Percentiles rank a stretch among this genome's conserved stretches.
Evolutionary conservation across 2,888 invertebrate genomes (phyloP).

Genomic region (Ditylenchus weischeri): DNA sequence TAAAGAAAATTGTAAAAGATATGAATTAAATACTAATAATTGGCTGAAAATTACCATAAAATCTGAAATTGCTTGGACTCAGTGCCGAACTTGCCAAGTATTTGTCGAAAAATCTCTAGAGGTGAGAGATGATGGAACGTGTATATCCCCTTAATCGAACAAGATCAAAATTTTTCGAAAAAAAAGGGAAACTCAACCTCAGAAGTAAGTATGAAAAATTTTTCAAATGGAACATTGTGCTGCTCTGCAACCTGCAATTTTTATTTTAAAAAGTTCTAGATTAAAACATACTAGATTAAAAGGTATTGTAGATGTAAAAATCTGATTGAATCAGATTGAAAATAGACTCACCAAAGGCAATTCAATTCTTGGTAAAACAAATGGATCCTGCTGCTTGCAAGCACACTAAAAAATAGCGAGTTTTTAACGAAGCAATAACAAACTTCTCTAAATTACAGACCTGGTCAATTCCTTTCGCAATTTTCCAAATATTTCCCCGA

Average conservation of each 20-base stretch:
- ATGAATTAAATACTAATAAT: not conserved
- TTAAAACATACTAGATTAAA: too few relatives aligned
- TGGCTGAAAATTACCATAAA: not conserved
- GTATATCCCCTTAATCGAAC: conserved; percentile 68
- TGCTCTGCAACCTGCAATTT: not conserved
- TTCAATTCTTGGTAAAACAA: too few relatives aligned
- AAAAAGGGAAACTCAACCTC: conserved; percentile 47
- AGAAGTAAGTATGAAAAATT: conserved; percentile 33
- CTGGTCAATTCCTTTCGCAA: conserved; percentile 3
- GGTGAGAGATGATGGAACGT: conserved; percentile 79
- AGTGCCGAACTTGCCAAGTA: conserved; percentile 59
- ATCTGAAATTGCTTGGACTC: conserved; percentile 39
- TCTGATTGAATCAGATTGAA: too few relatives aligned
- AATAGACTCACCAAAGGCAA: too few relatives aligned
- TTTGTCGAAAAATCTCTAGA: conserved; percentile 78
- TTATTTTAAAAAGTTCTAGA: too few relatives aligned
- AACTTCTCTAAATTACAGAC: too few relatives aligned
- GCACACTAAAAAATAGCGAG: too few relatives aligned
- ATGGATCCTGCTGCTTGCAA: not conserved
- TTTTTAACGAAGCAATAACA: too few relatives aligned
- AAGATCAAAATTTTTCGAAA: not conserved
- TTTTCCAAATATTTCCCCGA: conserved; percentile 23
- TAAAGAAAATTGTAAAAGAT: conserved; percentile 4
- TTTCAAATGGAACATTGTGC: conserved; percentile 24
- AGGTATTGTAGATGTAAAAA: too few relatives aligned